Percentiles rank a stretch among this genome's conserved stretches.
Evolutionary conservation across 1,140 invertebrate species (phyloP).

Genomic region (Zaprionus camerounensis): DNA sequence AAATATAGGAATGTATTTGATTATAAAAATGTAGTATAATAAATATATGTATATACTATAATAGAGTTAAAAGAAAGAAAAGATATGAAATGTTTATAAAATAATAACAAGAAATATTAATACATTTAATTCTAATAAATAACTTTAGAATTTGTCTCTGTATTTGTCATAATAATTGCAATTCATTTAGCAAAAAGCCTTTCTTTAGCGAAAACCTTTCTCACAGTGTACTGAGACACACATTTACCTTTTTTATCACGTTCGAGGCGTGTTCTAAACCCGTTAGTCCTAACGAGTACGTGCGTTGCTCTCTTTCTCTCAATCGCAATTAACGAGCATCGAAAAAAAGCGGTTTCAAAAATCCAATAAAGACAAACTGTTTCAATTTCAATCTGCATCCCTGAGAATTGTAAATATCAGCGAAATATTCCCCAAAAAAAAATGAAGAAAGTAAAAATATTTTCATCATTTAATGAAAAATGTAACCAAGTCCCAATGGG

Average conservation of each 20-base stretch:
- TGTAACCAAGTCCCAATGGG: conserved; percentile 33
- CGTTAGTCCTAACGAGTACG: conserved; percentile 58
- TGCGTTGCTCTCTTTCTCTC: conserved; percentile 25
- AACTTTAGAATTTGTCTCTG: no score
- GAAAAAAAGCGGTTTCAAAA: conserved; percentile 59
- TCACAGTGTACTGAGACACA: conserved; percentile 30
- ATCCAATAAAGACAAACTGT: conserved; percentile 27
- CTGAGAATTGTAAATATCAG: conserved; percentile 16
- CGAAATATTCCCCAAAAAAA: conserved; percentile 27
- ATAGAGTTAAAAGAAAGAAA: no score
- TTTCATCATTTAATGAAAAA: conserved; percentile 66
- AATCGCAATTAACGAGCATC: conserved; percentile 60
- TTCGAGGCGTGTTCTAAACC: conserved; percentile 54
- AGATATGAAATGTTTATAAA: no score
- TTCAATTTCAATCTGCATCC: conserved; percentile 24
- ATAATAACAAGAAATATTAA: not conserved
- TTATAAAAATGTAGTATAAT: no score
- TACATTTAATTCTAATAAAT: not conserved
- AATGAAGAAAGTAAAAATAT: conserved; percentile 19
- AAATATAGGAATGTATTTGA: not conserved
- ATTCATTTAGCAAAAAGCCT: not conserved
- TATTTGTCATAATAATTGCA: no score
- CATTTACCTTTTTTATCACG: conserved; percentile 57
- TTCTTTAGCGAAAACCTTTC: not conserved
- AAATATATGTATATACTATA: no score